These are phyloP conservation scores for Heloderma charlesbogerti DNA, from an alignment of 2,113 vertebrate genomes.

Conservation along the genomic window DNA sequence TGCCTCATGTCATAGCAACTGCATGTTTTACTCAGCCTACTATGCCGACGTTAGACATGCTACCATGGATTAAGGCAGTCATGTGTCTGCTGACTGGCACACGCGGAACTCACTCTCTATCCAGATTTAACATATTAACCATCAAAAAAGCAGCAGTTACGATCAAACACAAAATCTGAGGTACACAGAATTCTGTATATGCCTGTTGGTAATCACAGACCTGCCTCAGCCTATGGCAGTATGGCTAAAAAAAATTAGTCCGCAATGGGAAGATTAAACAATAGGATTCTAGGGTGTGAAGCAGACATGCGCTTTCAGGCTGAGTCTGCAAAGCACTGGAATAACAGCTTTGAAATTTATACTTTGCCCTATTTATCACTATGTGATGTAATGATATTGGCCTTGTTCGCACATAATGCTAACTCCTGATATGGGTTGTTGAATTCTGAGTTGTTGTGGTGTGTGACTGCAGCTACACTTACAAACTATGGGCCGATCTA, in stretches of 20 bases:
- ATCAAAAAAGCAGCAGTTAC: neutral
- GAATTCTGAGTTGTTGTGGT: no score
- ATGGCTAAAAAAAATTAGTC: neutral
- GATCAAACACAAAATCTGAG: neutral
- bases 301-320: neutral
- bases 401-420: no score
- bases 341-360: neutral
- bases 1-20: neutral
- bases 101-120: neutral
- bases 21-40: neutral
- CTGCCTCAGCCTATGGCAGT: no score
- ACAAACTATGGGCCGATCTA: no score
- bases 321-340: neutral
- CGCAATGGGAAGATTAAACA: neutral
- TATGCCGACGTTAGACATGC: neutral
- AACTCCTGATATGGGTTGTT: no score
- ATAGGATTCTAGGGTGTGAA: neutral
- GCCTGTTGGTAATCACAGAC: neutral
- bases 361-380: neutral
- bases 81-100: neutral
- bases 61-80: neutral
- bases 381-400: neutral
- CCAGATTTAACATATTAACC: neutral
- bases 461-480: no score
- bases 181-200: neutral